Evolutionary conservation across 2,113 vertebrate genomes (phyloP).

Genomic region (Ailurus styani): DNA sequence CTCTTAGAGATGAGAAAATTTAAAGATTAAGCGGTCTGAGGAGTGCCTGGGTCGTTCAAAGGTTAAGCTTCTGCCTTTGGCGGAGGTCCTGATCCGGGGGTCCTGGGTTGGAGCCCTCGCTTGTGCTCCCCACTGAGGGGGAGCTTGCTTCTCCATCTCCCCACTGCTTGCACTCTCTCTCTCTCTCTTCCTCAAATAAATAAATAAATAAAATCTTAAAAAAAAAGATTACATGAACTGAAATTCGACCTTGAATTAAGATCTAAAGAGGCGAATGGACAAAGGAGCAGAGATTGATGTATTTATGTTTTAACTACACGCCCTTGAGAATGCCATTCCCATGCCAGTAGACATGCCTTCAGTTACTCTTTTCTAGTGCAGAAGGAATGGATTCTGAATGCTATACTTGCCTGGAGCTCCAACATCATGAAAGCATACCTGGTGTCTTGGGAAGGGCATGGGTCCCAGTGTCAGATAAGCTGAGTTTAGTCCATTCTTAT

Average conservation of each 20-base stretch:
- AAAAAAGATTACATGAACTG: neutral
- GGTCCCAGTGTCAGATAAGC: neutral
- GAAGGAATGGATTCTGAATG: neutral
- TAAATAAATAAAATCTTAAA: neutral
- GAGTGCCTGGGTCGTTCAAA: neutral
- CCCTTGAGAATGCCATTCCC: neutral
- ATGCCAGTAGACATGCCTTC: neutral
- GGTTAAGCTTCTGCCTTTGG: neutral
- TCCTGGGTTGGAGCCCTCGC: neutral
- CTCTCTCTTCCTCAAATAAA: neutral
- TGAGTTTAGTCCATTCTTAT: neutral
- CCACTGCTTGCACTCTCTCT: neutral
- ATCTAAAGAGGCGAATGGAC: neutral
- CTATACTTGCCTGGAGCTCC: neutral
- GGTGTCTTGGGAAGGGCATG: neutral
- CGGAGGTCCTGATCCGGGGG: neutral
- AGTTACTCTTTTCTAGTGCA: neutral
- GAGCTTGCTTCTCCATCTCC: neutral
- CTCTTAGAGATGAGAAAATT: neutral
- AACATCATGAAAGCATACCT: accelerated
- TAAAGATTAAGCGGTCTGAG: neutral
- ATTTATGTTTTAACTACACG: neutral
- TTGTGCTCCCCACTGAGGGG: neutral
- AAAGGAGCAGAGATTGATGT: neutral
- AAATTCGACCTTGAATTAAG: neutral